Conservation (phyloP, 1,140 invertebrate species). For the Diachasma alloeum region DNA sequence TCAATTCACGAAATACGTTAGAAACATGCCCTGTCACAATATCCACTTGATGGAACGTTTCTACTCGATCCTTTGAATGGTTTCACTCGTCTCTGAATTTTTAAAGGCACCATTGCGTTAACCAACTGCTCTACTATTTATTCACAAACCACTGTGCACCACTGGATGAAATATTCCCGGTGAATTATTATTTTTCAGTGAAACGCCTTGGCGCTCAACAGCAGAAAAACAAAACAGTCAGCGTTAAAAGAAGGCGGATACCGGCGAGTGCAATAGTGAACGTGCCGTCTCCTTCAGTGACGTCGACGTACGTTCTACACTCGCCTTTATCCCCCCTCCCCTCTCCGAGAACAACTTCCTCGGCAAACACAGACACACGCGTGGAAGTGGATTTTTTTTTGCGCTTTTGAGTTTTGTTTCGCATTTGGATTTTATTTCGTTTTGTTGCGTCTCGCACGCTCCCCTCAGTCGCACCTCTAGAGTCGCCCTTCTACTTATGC, state of each 20-base stretch:
- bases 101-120: background rate
- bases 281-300: slow-evolving; percentile 36
- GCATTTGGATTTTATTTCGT: slow-evolving; percentile 28
- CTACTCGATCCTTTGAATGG: background rate
- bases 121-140: background rate
- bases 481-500: slow-evolving; percentile 5
- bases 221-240: slow-evolving; percentile 23
- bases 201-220: background rate
- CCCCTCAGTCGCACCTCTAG: background rate
- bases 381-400: background rate
- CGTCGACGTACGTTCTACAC: slow-evolving; percentile 38
- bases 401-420: background rate
- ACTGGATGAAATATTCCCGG: background rate
- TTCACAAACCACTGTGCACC: background rate
- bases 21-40: background rate
- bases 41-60: slow-evolving; percentile 3
- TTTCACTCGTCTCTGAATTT: background rate
- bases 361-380: background rate
- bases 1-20: background rate
- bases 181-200: background rate
- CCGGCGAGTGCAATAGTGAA: slow-evolving; percentile 22
- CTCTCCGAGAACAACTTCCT: background rate
- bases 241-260: slow-evolving; percentile 14
- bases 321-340: slow-evolving; percentile 36
- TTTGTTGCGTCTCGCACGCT: no score